These are phyloP conservation scores for Oryctes rhinoceros DNA, from an alignment of 1,140 invertebrate genomes.

Conservation along the genomic window DNA sequence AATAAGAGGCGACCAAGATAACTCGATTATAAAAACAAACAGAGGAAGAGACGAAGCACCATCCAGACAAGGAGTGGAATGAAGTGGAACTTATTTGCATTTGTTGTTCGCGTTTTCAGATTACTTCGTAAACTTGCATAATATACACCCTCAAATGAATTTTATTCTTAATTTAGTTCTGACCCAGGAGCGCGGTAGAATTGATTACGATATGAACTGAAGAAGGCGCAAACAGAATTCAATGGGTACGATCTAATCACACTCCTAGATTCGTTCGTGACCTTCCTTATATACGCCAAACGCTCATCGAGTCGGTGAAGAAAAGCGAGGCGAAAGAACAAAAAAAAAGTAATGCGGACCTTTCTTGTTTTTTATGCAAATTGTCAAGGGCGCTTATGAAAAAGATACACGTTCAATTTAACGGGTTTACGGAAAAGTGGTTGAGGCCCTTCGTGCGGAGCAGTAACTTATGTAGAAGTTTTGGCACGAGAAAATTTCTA, in stretches of 20 bases:
- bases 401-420: constrained; percentile 37
- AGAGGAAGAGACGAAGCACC: constrained; percentile 26
- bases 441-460: constrained; percentile 10
- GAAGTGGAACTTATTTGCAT: constrained; percentile 43
- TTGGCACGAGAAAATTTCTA: constrained; percentile 8
- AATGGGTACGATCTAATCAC: constrained; percentile 5
- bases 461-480: constrained; percentile 32
- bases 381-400: constrained; percentile 35
- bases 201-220: constrained; percentile 32
- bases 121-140: constrained; percentile 40
- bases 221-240: neutral
- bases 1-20: constrained; percentile 41
- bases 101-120: constrained; percentile 40
- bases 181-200: neutral
- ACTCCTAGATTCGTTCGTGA: neutral
- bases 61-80: neutral
- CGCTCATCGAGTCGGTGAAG: too few species aligned
- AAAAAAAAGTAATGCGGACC: neutral
- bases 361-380: constrained; percentile 27
- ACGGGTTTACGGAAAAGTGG: constrained; percentile 31
- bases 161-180: constrained; percentile 42
- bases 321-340: constrained; percentile 8
- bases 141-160: constrained; percentile 43
- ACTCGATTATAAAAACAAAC: constrained; percentile 44
- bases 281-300: neutral